Evolutionary conservation across 2,113 vertebrate genomes (phyloP), one percentile per base, ranked within the genome.

Genomic region (Sebastes schlegelii): DNA sequence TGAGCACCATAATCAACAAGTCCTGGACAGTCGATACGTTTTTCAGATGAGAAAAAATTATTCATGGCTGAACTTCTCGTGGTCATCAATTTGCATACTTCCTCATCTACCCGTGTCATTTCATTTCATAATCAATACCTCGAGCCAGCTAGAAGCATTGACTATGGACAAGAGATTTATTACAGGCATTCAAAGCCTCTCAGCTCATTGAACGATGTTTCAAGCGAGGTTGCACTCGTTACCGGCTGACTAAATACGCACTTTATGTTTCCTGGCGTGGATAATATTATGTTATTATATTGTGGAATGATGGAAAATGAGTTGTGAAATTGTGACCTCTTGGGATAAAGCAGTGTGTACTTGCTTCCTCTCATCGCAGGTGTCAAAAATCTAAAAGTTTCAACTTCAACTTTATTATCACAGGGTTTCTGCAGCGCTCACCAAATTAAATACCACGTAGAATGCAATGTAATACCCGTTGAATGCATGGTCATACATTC

Each of bases 61-160:
- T 54, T 82, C 80, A 74, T 68, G 57, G 48, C 8, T 69, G 40
- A 75, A 63, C n/a, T 40, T 75, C 48, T 57, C 13, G 17, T 57
- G 74, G 74, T 23, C 17, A 71, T 60, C 5, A 65, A 55, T 77
- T 65, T 65, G 19, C 66, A 51, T 64, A 65, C 26, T 13, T 42
- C 52, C 8, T 63, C 12, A 17, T 72, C 42, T n/a, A 13, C 17
- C 4, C 2, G 2, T 52, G 26, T 65, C 74, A 60, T 49, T 64
- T 64, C 1, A 51, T 49, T 73, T 48, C 61, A 73, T 57, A 14
- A 57, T 73, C 42, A 60, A 83, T 60, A 49, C 42, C 6, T 71
- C 23, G 52, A 21, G 52, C 14, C 21, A 40, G 74, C 13, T 43
- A 58, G 61, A 71, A n/a, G n/a, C 61, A 66, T 78, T 52, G 67